Conservation (phyloP, 2,797 vertebrate species). For the Pangasius djambal region DNA sequence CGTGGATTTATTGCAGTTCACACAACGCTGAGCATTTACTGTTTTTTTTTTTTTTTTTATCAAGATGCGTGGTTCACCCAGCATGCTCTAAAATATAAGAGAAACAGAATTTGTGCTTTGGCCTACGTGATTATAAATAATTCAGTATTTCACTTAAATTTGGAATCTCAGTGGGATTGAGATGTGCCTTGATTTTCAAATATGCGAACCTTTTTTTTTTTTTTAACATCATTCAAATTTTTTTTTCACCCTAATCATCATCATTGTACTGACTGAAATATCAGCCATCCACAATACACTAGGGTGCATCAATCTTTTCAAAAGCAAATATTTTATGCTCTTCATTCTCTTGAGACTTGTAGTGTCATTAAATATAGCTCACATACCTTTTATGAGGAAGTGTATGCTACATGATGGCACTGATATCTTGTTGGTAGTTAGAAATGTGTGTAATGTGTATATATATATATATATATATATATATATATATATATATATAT, state of each 20-base stretch:
- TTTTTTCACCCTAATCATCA: background rate
- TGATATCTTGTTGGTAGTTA: too few species aligned
- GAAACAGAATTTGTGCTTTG: background rate
- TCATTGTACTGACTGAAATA: background rate
- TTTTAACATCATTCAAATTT: background rate
- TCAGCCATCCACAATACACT: background rate
- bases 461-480: too few species aligned
- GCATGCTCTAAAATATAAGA: constrained; percentile 34
- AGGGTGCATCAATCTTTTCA: background rate
- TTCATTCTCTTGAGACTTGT: background rate
- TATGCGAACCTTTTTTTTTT: background rate
- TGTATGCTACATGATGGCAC: background rate
- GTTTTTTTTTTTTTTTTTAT: background rate
- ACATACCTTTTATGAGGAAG: background rate
- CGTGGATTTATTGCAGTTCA: constrained; percentile 20
- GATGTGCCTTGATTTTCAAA: constrained; percentile 46
- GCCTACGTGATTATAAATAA: background rate
- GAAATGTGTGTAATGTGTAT: background rate
- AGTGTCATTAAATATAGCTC: constrained; percentile 1
- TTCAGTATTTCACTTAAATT: constrained; percentile 45
- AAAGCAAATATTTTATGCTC: background rate
- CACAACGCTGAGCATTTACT: constrained; percentile 37
- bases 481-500: background rate
- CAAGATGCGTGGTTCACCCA: constrained; percentile 27
- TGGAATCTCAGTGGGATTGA: constrained; percentile 26